phyloP scores from a whole-genome alignment of 2,113 vertebrate species.

The Jaculus jaculus region DNA sequence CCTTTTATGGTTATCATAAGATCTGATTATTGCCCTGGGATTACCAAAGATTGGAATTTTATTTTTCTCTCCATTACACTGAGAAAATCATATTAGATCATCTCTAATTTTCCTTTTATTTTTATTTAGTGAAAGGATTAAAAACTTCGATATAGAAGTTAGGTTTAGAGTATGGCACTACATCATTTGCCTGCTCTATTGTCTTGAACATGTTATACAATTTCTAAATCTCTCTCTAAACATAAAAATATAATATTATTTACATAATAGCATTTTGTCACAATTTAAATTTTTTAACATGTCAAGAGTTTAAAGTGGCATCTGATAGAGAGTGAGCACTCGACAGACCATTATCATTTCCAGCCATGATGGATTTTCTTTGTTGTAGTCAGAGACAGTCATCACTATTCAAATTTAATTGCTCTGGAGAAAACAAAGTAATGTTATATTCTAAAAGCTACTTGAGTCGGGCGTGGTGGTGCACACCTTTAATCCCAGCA shows the following conservation, averaged over 20 bases:
- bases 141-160: neutral
- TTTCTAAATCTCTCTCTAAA: neutral
- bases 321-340: neutral
- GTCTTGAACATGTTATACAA: neutral
- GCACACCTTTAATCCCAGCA: too few species aligned
- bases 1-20: neutral
- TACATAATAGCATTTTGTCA: neutral
- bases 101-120: neutral
- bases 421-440: neutral
- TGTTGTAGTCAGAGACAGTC: neutral
- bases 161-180: neutral
- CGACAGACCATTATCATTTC: neutral
- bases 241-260: neutral
- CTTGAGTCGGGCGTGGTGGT: too few species aligned
- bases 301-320: neutral
- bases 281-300: neutral
- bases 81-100: neutral
- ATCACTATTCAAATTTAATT: conserved; percentile 13
- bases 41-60: neutral
- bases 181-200: neutral
- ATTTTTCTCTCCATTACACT: neutral
- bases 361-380: neutral
- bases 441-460: neutral
- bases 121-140: conserved; percentile 17
- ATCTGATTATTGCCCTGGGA: neutral